Evolutionary conservation across 2,113 vertebrate species (phyloP), one percentile per base, ranked within the genome.

Genomic region (Hipposideros armiger): DNA sequence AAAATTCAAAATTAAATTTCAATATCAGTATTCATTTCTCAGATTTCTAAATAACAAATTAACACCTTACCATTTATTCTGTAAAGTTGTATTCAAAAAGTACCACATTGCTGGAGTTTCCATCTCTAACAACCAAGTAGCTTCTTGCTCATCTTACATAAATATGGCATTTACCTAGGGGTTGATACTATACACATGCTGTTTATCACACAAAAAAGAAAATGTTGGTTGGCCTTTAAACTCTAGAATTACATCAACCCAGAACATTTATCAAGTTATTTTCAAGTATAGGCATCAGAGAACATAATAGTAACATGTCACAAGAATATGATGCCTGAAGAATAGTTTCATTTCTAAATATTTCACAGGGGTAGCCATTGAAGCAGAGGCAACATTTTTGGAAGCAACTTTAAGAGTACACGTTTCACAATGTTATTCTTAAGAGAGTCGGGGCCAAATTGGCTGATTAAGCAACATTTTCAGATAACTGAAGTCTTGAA

Each of bases 201-300:
- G 15, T 77, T 52, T 72, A 47, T 54, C 15, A 60, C 45, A 42
- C 15, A 82, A 95, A 92, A 92, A 83, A 54, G 16, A 92, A 94
- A 92, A 70, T 26, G 9, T 42, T 10, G 24, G 62, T 77, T 96
- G 88, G 73, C 64, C 52, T 87, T 96, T 95, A 90, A 80, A 93
- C 45, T 95, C 83, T 83, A 96, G 47, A 36, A 67, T 52, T 76
- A 52, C 50, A 91, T 74, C 72, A 67, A 40, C 58, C 50, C 36
- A 82, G 32, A 67, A 85, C 60, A 93, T 82, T 52, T 81, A 82
- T 22, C 47, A 52, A 36, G 80, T 85, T 67, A 66, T 52, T 84
- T 69, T 58, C 58, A 87, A 90, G 92, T 24, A 47, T 3, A 82
- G 50, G 87, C 60, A 90, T 60, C 54, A 32, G 69, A 91, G 47